Evolutionary conservation across 2,797 vertebrate genomes (phyloP).

Genomic region (Parauchenoglanis punctatus): DNA sequence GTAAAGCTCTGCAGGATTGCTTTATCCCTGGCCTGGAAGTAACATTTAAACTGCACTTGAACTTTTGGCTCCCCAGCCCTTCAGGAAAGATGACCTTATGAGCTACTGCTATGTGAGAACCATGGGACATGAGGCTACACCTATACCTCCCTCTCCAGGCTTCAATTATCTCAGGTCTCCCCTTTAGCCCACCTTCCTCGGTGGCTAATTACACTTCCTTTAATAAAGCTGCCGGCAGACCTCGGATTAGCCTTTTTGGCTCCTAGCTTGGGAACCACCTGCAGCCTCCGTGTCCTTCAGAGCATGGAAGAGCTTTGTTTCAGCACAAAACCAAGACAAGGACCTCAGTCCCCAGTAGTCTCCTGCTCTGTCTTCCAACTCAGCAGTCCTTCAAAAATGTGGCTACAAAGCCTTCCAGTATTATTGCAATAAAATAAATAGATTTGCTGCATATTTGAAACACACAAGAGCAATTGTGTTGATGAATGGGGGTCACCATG

Average conservation of each 20-base stretch:
- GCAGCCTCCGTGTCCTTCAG: slow-evolving; percentile 70
- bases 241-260: slow-evolving; percentile 73
- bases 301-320: slow-evolving; percentile 23
- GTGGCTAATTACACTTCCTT: slow-evolving; percentile 79
- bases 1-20: slow-evolving; percentile 9
- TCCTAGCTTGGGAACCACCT: slow-evolving; percentile 69
- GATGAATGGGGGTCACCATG: slow-evolving; percentile 77
- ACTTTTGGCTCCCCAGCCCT: slow-evolving; percentile 61
- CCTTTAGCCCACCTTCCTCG: slow-evolving; percentile 70
- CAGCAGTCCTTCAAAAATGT: slow-evolving; percentile 13
- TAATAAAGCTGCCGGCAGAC: slow-evolving; percentile 75
- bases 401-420: slow-evolving; percentile 11
- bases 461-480: slow-evolving; percentile 67
- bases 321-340: slow-evolving; percentile 12
- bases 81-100: slow-evolving; percentile 74
- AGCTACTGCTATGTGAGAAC: slow-evolving; percentile 70
- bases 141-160: slow-evolving; percentile 72
- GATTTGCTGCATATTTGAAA: slow-evolving; percentile 61
- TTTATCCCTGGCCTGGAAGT: slow-evolving; percentile 62
- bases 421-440: slow-evolving; percentile 54
- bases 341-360: background rate
- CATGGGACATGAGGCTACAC: slow-evolving; percentile 66
- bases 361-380: background rate
- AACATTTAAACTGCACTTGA: slow-evolving; percentile 77
- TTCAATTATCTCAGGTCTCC: slow-evolving; percentile 79